A percentile compares a stretch with the other conserved stretches of the same genome.
Conservation (phyloP, 2,888 invertebrate species). For the Kryphioiulus occultus region DNA sequence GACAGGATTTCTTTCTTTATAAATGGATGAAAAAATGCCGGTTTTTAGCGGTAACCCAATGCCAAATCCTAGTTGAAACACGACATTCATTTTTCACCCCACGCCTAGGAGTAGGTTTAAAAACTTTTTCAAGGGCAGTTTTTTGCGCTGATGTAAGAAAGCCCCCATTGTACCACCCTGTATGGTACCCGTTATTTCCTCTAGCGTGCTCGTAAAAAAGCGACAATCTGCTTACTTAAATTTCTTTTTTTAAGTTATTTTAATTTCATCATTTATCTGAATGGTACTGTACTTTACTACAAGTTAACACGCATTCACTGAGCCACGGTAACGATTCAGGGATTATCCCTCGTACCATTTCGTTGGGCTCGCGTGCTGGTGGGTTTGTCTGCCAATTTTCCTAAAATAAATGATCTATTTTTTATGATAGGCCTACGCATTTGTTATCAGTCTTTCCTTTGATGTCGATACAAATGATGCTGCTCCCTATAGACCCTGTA, state of each 20-base stretch:
- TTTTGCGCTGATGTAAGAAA: background rate
- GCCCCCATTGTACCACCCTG: background rate
- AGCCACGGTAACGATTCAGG: no score
- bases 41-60: background rate
- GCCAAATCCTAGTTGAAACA: background rate
- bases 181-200: constrained; percentile 8
- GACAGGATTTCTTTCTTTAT: constrained; percentile 21
- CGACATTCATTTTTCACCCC: background rate
- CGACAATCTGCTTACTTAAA: background rate
- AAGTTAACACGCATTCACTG: background rate
- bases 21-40: background rate
- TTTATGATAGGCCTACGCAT: no score
- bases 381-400: no score
- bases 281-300: background rate
- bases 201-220: background rate
- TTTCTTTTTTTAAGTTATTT: background rate
- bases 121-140: constrained; percentile 11
- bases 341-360: no score
- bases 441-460: no score
- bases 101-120: background rate
- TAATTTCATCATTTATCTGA: background rate
- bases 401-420: no score
- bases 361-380: no score
- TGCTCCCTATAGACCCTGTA: no score
- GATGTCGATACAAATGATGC: no score